These are phyloP conservation scores for Scaptomyza pallida DNA, from an alignment of 1,140 invertebrate species.

Conservation along the genomic window DNA sequence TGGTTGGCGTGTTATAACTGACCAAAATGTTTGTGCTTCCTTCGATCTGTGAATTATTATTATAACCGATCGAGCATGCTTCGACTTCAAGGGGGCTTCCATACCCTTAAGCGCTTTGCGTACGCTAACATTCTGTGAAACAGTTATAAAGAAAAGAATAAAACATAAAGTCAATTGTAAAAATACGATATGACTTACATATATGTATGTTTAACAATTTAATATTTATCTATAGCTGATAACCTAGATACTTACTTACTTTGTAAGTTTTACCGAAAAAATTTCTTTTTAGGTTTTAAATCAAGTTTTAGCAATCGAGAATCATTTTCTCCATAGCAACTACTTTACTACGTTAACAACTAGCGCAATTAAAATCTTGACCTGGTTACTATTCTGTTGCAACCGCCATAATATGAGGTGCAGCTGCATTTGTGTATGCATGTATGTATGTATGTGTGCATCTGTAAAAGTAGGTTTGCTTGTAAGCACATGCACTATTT, in stretches of 20 bases:
- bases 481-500: too few relatives aligned
- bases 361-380: not conserved
- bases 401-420: not conserved
- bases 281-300: too few relatives aligned
- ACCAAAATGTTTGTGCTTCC: slow-evolving; percentile 95
- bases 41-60: slow-evolving; percentile 98
- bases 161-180: not conserved
- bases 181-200: too few relatives aligned
- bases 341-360: not conserved
- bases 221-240: too few relatives aligned
- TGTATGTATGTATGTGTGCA: slow-evolving; percentile 1
- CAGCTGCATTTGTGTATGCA: not conserved
- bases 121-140: slow-evolving; percentile 93
- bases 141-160: slow-evolving; percentile 82
- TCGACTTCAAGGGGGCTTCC: slow-evolving; percentile 97
- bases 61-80: slow-evolving; percentile 97
- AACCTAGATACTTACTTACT: not conserved
- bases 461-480: not conserved
- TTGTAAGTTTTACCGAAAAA: not conserved
- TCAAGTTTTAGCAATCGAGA: too few relatives aligned
- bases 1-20: slow-evolving; percentile 91
- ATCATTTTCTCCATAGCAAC: too few relatives aligned
- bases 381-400: not conserved
- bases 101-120: slow-evolving; percentile 95
- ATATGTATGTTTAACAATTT: too few relatives aligned